Evolutionary conservation across 1,140 invertebrate genomes (phyloP), one percentile per base, ranked within the genome.

Genomic region (Drosophila watanabei): DNA sequence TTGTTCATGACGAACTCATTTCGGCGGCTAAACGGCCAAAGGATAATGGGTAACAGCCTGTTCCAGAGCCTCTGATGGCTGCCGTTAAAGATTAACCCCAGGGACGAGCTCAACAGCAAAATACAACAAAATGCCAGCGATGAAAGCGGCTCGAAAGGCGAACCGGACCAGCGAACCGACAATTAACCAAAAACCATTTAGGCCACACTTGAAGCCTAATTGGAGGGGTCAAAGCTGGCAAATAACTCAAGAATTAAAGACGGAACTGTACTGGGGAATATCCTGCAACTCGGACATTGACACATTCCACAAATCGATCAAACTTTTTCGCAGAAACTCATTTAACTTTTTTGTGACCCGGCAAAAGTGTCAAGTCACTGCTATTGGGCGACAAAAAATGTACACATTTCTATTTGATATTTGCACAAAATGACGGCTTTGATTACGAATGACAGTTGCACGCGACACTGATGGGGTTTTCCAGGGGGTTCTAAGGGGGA

Each of bases 1-100:
- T 88, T 88, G 85, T 88, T 88, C 85, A 88, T 89, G 84, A 89
- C 84, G 81, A 88, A 88, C 84, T 84, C 85, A 89, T 88, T 88
- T 79, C 46, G 52, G 43, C 48, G 72, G 63, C 9, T 28, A 41
- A 56, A 30, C 24, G 57, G 10, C 18, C 8, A 18, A 43, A 33
- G 35, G 48, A 32, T 24, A 72, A 60, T 71, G 41, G 46, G 59
- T 60, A 61, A 52, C 43, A 41, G 43, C 39, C 20, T 46, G 76
- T 59, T 45, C 46, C 41, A 46, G 37, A 68, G 62, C 60, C 72
- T n/a, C 54, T 48, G 60, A 52, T 72, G 68, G 48, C 72, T 72
- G 71, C 70, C 51, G 72, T 63, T 75, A 75, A 75, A 48, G 32
- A 51, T 63, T 75, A 63, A 75, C 72, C 72, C 41, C 64, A 48